Evolutionary conservation across 2,113 vertebrate genomes (phyloP).

Genomic region (Bubo blakistoni): DNA sequence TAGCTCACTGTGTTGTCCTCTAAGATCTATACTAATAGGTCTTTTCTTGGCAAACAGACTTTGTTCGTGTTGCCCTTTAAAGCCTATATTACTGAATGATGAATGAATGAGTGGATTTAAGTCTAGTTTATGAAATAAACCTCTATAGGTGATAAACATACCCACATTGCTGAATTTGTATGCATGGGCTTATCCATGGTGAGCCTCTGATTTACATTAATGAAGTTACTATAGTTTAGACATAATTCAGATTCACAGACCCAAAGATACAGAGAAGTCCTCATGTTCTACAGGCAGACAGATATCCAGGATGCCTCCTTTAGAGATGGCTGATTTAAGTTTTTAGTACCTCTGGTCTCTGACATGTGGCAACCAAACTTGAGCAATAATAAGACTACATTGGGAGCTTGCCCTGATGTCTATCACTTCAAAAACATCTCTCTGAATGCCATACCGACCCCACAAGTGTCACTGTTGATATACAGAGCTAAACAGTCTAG

Average conservation of each 20-base stretch:
- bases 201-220: background rate
- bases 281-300: background rate
- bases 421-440: background rate
- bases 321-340: background rate
- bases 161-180: background rate
- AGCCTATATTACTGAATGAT: background rate
- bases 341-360: background rate
- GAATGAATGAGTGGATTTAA: background rate
- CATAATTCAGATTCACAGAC: background rate
- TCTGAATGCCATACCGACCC: background rate
- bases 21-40: too few relatives aligned
- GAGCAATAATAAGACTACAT: background rate
- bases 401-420: fast-evolving
- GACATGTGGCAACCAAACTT: fast-evolving
- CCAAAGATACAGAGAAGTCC: background rate
- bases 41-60: background rate
- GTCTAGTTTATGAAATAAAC: background rate
- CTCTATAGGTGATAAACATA: background rate
- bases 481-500: background rate
- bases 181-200: background rate
- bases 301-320: background rate
- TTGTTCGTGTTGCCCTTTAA: background rate
- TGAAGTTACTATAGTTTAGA: background rate
- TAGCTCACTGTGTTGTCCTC: background rate
- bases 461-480: background rate